Evolutionary conservation across 2,797 vertebrate genomes (phyloP).

Genomic region (Trematomus bernacchii): DNA sequence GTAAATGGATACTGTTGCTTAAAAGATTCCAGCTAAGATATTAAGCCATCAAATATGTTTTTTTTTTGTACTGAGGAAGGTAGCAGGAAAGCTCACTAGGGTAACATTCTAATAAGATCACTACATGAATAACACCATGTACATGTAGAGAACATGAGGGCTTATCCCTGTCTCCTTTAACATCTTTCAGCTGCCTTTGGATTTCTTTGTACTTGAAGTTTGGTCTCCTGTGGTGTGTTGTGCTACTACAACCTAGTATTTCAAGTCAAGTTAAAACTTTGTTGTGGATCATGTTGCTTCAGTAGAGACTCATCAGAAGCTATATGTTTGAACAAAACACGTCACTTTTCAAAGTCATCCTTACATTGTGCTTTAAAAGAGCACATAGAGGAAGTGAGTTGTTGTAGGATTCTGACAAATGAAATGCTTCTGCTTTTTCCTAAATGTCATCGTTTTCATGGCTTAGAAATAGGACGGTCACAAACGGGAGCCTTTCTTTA

Average conservation of each 20-base stretch:
- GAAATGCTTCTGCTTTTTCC: slow-evolving; percentile 6
- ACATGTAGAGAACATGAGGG: slow-evolving; percentile 6
- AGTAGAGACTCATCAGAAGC: background rate
- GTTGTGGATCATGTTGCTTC: slow-evolving; percentile 1
- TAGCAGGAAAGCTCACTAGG: slow-evolving; percentile 5
- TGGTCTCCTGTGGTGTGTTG: slow-evolving; percentile 7
- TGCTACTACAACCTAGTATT: background rate
- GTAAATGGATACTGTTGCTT: slow-evolving; percentile 10
- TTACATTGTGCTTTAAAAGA: background rate
- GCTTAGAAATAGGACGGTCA: background rate
- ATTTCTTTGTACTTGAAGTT: background rate
- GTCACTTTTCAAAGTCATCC: background rate
- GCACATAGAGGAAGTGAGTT: background rate
- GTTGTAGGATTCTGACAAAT: slow-evolving; percentile 13
- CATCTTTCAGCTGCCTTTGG: slow-evolving; percentile 5
- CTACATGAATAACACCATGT: slow-evolving; percentile 14
- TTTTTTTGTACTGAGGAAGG: slow-evolving; percentile 25
- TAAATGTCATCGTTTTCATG: slow-evolving; percentile 11
- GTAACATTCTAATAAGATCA: slow-evolving; percentile 24
- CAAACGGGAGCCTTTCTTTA: slow-evolving; percentile 23
- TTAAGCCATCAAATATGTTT: slow-evolving; percentile 31
- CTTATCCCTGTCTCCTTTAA: slow-evolving; percentile 26
- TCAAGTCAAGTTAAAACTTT: background rate
- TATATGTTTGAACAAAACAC: background rate
- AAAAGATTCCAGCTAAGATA: slow-evolving; percentile 3